A percentile compares a stretch with the other conserved stretches of the same genome.
These are phyloP conservation scores for Salmo trutta DNA, from an alignment of 2,797 vertebrate species.

Conservation along the genomic window DNA sequence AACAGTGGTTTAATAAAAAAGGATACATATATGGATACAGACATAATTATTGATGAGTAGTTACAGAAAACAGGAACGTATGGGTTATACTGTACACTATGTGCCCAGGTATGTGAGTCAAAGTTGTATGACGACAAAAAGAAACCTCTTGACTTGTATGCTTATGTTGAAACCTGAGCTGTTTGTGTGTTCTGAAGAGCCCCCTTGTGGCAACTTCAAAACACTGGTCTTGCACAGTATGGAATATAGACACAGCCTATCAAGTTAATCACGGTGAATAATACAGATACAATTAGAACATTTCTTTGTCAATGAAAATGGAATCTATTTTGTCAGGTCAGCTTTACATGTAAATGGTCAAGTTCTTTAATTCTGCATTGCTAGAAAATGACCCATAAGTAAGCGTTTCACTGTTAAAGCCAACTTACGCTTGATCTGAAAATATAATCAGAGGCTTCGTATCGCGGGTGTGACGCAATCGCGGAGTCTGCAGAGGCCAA, in stretches of 20 bases:
- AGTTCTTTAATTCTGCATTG: too few relatives aligned
- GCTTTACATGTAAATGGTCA: too few relatives aligned
- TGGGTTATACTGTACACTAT: neutral
- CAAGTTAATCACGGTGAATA: neutral
- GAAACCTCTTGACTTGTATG: neutral
- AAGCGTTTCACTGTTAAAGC: too few relatives aligned
- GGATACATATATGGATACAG: neutral
- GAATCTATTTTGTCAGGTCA: too few relatives aligned
- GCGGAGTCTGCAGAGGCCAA: too few relatives aligned
- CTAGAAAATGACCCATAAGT: too few relatives aligned
- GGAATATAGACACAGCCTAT: neutral
- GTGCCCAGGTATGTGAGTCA: neutral
- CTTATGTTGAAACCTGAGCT: neutral
- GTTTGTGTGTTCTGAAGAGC: neutral
- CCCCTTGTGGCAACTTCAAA: neutral
- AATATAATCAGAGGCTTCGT: too few relatives aligned
- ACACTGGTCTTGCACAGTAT: neutral
- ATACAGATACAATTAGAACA: neutral
- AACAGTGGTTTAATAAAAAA: neutral
- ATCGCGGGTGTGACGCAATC: too few relatives aligned
- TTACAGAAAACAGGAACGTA: neutral
- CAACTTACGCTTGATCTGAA: too few relatives aligned
- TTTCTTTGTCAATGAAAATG: too few relatives aligned
- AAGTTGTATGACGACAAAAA: neutral
- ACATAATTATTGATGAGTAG: neutral